Conservation (phyloP, 64 coral and sea anemone genomes). For the Acropora yongei region DNA sequence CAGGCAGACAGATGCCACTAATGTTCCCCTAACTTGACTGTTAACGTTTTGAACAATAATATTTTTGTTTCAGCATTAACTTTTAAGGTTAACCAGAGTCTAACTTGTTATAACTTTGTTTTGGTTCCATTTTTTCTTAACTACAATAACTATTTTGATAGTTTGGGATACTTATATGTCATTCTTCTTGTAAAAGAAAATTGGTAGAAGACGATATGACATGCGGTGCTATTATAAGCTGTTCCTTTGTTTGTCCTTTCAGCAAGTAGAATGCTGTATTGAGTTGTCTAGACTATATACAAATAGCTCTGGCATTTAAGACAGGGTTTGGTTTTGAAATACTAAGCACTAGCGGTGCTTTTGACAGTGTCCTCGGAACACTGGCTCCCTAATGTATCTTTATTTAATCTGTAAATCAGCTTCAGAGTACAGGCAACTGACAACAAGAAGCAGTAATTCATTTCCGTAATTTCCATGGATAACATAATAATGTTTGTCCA, state of each 20-base stretch:
- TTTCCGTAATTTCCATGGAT: neutral
- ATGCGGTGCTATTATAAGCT: slow-evolving; percentile 19
- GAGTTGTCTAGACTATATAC: slow-evolving; percentile 14
- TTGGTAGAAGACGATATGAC: neutral
- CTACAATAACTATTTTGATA: no score
- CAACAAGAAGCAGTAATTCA: neutral
- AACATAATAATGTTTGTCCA: no score
- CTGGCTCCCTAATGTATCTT: neutral
- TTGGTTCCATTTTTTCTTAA: no score
- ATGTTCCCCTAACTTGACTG: no score
- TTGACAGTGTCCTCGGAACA: neutral
- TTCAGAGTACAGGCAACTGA: neutral
- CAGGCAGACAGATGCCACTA: no score
- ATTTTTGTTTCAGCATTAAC: no score
- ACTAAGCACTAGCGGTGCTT: neutral
- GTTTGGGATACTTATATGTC: slow-evolving; percentile 8
- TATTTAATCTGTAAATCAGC: neutral
- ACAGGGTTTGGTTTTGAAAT: neutral
- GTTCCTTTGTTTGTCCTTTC: slow-evolving; percentile 1
- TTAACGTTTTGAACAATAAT: no score
- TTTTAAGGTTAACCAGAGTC: no score
- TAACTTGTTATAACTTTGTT: no score
- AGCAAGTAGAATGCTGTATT: neutral
- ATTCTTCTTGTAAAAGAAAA: slow-evolving; percentile 1
- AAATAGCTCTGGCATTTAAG: neutral